Conservation (phyloP, 2,113 vertebrate genomes). For the Ailuropoda melanoleuca region DNA sequence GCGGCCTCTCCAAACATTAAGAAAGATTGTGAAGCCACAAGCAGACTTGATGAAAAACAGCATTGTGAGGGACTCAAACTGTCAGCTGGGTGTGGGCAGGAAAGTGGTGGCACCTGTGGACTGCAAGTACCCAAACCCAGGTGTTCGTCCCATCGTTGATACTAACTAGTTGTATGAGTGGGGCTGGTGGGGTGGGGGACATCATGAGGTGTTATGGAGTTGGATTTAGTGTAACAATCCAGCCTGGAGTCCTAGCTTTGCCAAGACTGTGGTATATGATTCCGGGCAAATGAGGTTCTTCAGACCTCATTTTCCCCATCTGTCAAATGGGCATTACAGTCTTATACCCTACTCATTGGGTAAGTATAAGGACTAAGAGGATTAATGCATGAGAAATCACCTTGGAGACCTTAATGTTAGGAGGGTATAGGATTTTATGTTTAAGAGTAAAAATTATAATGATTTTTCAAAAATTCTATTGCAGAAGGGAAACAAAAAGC, state of each 20-base stretch:
- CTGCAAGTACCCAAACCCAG: neutral
- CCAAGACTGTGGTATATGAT: neutral
- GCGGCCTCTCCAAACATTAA: neutral
- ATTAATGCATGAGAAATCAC: neutral
- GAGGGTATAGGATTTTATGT: neutral
- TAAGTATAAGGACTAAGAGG: neutral
- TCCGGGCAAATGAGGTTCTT: neutral
- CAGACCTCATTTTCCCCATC: neutral
- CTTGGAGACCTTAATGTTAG: neutral
- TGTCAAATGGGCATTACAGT: neutral
- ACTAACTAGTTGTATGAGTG: neutral
- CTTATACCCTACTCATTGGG: neutral
- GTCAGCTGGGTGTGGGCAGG: neutral
- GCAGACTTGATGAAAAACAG: neutral
- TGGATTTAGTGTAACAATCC: neutral
- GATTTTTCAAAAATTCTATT: conserved; percentile 42
- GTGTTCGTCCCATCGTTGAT: neutral
- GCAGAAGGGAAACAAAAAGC: conserved; percentile 92
- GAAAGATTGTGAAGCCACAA: neutral
- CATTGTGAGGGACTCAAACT: neutral
- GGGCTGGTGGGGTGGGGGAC: neutral
- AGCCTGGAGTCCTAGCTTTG: neutral
- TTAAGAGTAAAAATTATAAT: neutral
- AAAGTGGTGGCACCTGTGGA: neutral
- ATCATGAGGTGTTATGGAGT: neutral